A percentile compares a stretch with the other conserved stretches of the same genome.
These are phyloP conservation scores for Brenthis hecate DNA, from an alignment of 2,888 invertebrate species.

Conservation along the genomic window DNA sequence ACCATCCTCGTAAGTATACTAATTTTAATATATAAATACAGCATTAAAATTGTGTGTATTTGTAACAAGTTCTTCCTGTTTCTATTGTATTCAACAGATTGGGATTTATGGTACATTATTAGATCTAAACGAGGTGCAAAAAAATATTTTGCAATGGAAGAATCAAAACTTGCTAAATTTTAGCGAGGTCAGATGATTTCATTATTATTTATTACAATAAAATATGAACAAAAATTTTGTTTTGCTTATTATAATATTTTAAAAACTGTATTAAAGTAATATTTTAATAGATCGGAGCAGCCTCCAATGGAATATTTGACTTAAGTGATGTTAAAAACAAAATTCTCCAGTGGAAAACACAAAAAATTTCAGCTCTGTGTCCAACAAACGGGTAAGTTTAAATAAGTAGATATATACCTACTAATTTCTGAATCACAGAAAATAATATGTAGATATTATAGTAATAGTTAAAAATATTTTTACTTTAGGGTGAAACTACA, in stretches of 20 bases:
- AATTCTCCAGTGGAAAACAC: slow-evolving; percentile 75
- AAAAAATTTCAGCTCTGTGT: slow-evolving; percentile 70
- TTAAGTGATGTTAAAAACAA: slow-evolving; percentile 75
- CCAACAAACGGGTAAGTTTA: slow-evolving; percentile 69
- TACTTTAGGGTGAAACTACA: slow-evolving; percentile 60
- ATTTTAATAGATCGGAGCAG: slow-evolving; percentile 60
- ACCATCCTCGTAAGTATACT: slow-evolving; percentile 56
- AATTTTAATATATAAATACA: neutral
- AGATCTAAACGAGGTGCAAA: slow-evolving; percentile 69
- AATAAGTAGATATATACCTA: neutral
- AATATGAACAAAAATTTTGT: neutral
- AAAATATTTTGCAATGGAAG: slow-evolving; percentile 72
- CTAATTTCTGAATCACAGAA: no score
- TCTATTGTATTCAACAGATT: slow-evolving; percentile 57
- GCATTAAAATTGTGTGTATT: slow-evolving; percentile 29
- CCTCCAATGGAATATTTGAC: slow-evolving; percentile 71
- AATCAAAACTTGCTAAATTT: slow-evolving; percentile 64
- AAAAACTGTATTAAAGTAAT: neutral
- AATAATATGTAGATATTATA: no score
- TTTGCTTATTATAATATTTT: neutral
- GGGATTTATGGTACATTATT: slow-evolving; percentile 62
- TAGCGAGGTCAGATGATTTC: slow-evolving; percentile 65
- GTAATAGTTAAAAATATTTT: neutral
- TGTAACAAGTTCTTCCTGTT: slow-evolving; percentile 19
- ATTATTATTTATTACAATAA: slow-evolving; percentile 18